Evolutionary conservation across 64 coral and sea anemone species (phyloP).

Genomic region (Dendronephthya gigantea): DNA sequence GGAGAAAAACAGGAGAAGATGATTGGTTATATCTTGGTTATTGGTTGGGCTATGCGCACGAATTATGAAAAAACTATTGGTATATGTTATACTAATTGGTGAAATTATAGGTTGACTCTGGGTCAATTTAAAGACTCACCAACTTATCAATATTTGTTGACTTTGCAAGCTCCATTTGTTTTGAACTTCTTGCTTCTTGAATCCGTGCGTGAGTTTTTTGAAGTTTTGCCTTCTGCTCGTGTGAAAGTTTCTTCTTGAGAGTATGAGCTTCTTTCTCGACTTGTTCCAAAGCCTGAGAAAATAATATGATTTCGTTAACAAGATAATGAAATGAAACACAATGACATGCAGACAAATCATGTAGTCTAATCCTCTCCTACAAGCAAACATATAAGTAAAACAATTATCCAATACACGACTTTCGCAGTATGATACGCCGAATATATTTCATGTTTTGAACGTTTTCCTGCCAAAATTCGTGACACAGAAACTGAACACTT

Average conservation of each 20-base stretch:
- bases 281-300: constrained; percentile 59
- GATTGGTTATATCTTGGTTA: too few species aligned
- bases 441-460: too few species aligned
- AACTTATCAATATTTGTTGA: constrained; percentile 91
- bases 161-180: constrained; percentile 77
- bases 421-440: too few species aligned
- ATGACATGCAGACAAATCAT: too few species aligned
- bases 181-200: constrained; percentile 57
- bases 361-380: too few species aligned
- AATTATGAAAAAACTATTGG: too few species aligned
- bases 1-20: too few species aligned
- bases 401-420: not conserved
- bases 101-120: too few species aligned
- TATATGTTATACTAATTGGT: not conserved
- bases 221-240: constrained; percentile 89
- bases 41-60: too few species aligned
- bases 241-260: constrained; percentile 60
- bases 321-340: too few species aligned
- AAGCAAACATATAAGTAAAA: not conserved
- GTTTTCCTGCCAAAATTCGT: not conserved
- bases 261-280: constrained; percentile 77
- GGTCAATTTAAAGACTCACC: too few species aligned
- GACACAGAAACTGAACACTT: not conserved
- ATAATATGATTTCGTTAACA: not conserved
- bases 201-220: constrained; percentile 81